Conservation (phyloP, 2,113 vertebrate genomes). For the Pan troglodytes region DNA sequence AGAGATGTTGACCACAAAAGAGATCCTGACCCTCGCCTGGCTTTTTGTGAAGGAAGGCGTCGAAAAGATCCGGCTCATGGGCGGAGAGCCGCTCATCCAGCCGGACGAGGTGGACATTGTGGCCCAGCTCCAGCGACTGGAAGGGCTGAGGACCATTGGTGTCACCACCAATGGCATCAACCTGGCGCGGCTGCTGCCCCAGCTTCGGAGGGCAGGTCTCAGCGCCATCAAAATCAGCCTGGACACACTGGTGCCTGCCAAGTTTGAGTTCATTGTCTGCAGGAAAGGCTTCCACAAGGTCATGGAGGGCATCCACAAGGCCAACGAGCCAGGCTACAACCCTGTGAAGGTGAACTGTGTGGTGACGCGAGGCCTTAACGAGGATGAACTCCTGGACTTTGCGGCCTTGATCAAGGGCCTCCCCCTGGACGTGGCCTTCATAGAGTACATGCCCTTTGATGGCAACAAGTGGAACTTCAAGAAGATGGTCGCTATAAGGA, state of each 20-base stretch:
- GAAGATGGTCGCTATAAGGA: slow-evolving; percentile 99
- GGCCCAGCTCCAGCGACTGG: slow-evolving; percentile 87
- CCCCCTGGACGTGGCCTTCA: slow-evolving; percentile 95
- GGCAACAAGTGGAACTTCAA: slow-evolving; percentile 99
- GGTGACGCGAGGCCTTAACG: slow-evolving; percentile 96
- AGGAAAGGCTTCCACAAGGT: slow-evolving; percentile 99
- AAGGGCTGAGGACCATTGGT: slow-evolving; percentile 92
- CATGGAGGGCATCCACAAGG: slow-evolving; percentile 96
- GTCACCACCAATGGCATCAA: slow-evolving; percentile 96
- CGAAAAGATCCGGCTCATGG: slow-evolving; percentile 96
- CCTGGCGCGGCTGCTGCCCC: slow-evolving; percentile 89
- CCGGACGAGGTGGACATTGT: slow-evolving; percentile 94
- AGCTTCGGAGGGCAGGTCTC: slow-evolving; percentile 91
- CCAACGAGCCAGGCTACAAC: slow-evolving; percentile 92
- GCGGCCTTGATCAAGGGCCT: slow-evolving; percentile 91
- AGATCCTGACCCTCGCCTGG: slow-evolving; percentile 91
- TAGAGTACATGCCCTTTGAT: slow-evolving; percentile 99
- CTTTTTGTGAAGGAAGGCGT: slow-evolving; percentile 96
- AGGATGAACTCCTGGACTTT: slow-evolving; percentile 94
- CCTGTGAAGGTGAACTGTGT: slow-evolving; percentile 99
- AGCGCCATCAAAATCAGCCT: slow-evolving; percentile 95
- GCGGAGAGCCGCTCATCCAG: slow-evolving; percentile 96
- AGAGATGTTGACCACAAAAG: slow-evolving; percentile 91
- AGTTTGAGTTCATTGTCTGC: slow-evolving; percentile 97
- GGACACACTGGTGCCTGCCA: slow-evolving; percentile 94